These are phyloP conservation scores for Cardiocondyla obscurior DNA, from an alignment of 1,140 invertebrate genomes.

Conservation along the genomic window DNA sequence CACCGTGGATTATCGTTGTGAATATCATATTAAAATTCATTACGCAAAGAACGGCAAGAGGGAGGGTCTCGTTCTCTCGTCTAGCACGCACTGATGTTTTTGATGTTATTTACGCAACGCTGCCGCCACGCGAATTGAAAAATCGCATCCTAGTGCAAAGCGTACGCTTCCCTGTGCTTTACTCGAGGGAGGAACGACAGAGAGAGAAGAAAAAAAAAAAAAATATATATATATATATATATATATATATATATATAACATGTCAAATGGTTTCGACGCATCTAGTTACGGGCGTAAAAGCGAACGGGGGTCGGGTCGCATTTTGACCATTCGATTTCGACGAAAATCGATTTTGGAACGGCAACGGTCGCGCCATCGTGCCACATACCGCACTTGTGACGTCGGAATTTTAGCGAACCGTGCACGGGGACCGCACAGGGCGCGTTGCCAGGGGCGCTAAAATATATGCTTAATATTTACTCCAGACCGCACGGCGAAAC, in stretches of 20 bases:
- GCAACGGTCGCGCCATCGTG: slow-evolving; percentile 34
- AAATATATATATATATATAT: no score
- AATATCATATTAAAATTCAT: slow-evolving; percentile 37
- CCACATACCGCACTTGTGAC: slow-evolving; percentile 10
- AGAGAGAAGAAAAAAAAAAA: not conserved
- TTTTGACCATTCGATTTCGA: slow-evolving; percentile 58
- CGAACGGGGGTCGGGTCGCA: slow-evolving; percentile 5
- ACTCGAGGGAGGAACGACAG: no score
- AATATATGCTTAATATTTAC: slow-evolving; percentile 70
- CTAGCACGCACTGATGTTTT: not conserved
- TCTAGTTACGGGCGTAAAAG: slow-evolving; percentile 48
- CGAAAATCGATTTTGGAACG: slow-evolving; percentile 59
- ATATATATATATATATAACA: no score
- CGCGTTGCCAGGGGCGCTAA: slow-evolving; percentile 66
- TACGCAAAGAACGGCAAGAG: not conserved
- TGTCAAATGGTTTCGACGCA: slow-evolving; percentile 44
- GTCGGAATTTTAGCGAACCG: slow-evolving; percentile 36
- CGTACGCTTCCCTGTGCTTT: not conserved
- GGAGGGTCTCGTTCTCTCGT: not conserved
- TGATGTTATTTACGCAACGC: slow-evolving; percentile 31
- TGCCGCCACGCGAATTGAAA: not conserved
- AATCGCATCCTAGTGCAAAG: slow-evolving; percentile 5
- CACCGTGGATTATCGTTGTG: slow-evolving; percentile 22
- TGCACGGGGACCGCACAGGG: slow-evolving; percentile 56
- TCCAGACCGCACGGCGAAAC: slow-evolving; percentile 64